Evolutionary conservation across 2,888 invertebrate genomes (phyloP), one percentile per base, ranked within the genome.

Genomic region (Seira ritae): DNA sequence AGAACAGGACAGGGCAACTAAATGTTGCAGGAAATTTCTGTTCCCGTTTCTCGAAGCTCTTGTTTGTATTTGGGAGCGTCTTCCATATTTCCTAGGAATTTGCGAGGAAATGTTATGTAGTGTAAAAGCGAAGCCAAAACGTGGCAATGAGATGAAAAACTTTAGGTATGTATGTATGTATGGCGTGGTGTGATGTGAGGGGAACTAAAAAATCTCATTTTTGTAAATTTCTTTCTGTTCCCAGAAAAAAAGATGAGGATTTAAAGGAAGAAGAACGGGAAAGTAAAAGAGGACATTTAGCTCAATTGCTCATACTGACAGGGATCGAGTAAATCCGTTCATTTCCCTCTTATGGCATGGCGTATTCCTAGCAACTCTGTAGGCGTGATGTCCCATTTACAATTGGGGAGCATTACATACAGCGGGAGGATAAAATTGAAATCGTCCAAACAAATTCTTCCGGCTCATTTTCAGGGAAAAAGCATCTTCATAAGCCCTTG

Each of bases 251-350:
- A 24, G 31, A 67, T 62, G 62, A 62, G 62, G 69, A 69, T 42
- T 31, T 31, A 37, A 62, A 73, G 70, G 50, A 68, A 20, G 62
- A 23, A 46, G 37, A 55, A 71, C 42, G 71, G 55, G 55, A 23
- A 55, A 67, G 67, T 67, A 67, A 78, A 81, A 75, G 72, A 81
- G 81, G 79, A 79, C 79, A 84, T 84, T 84, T 84, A 79, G 83
- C 83, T 84, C 83, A 84, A 84, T 84, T 84, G 83, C 83, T 84
- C 83, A 84, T 84, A 79, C 70, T 84, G 83, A 84, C 83, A 84
- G 78, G 83, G 74, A 83, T 83, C 78, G 72, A 68, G 78, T 84
- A 84, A 84, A 84, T 84, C 83, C 83, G 83, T 79, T 84, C 83
- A 84, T 84, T 84, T 77, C 71, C 79, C 74, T 74, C 60, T 77